Percentiles rank a stretch among this genome's conserved stretches.
These are phyloP conservation scores for Nemurella pictetii DNA, from an alignment of 2,888 invertebrate species.

Conservation along the genomic window DNA sequence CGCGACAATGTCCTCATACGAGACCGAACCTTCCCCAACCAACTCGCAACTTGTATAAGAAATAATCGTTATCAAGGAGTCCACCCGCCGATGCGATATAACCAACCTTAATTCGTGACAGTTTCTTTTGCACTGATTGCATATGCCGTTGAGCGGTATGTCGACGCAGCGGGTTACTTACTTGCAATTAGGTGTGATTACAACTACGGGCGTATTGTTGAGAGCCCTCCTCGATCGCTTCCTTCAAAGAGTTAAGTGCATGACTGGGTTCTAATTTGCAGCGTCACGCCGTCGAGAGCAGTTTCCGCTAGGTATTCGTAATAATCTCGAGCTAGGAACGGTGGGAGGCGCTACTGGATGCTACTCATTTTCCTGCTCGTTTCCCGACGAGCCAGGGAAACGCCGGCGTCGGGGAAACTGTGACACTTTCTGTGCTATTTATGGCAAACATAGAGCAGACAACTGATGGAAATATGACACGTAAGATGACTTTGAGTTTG, in stretches of 20 bases:
- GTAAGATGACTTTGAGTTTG: not conserved
- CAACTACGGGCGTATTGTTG: not conserved
- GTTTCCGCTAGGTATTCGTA: not conserved
- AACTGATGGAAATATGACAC: not conserved
- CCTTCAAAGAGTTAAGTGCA: not conserved
- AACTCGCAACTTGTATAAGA: not conserved
- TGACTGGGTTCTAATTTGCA: not conserved
- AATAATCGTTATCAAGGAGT: not conserved
- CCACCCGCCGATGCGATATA: too few relatives aligned
- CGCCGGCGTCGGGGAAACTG: not conserved
- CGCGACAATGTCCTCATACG: not conserved
- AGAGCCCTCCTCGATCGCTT: not conserved
- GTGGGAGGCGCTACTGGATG: not conserved
- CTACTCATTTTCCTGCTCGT: not conserved
- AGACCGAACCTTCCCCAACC: conserved; percentile 1
- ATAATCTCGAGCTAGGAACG: not conserved
- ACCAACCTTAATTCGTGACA: not conserved
- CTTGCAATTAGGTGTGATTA: not conserved
- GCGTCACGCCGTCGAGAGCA: not conserved
- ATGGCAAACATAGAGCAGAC: not conserved
- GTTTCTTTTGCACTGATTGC: not conserved
- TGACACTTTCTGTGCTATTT: not conserved
- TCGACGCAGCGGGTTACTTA: not conserved
- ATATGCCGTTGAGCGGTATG: not conserved
- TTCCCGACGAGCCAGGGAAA: not conserved